These are phyloP conservation scores for Karalla daura DNA, from an alignment of 2,797 vertebrate species.

Conservation along the genomic window DNA sequence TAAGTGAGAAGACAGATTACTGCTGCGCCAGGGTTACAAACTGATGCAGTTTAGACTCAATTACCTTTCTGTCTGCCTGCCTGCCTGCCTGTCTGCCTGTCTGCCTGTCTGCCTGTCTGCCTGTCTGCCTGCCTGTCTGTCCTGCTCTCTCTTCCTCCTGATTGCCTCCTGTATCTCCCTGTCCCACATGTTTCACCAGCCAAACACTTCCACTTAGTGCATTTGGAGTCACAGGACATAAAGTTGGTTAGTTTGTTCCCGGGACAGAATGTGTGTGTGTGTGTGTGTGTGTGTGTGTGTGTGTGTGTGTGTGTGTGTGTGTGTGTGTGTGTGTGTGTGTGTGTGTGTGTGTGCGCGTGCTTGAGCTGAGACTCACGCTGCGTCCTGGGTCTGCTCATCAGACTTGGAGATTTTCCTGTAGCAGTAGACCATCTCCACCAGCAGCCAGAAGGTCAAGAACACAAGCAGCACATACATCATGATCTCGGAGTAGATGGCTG, in stretches of 20 bases:
- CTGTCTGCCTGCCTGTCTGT: constrained; percentile 13
- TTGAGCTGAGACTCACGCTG: constrained; percentile 87
- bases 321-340: constrained; percentile 10
- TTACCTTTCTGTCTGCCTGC: constrained; percentile 31
- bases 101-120: constrained; percentile 8
- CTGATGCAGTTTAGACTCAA: constrained; percentile 48
- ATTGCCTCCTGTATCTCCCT: constrained; percentile 27
- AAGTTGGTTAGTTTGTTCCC: too few relatives aligned
- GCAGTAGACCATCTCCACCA: constrained; percentile 98
- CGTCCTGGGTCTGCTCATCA: constrained; percentile 91
- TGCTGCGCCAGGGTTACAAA: constrained; percentile 52
- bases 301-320: constrained; percentile 12
- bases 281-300: constrained; percentile 6
- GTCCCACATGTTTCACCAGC: not conserved
- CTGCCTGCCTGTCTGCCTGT: constrained; percentile 7
- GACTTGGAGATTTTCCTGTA: constrained; percentile 97
- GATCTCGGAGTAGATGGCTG: constrained; percentile 93
- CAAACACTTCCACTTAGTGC: not conserved
- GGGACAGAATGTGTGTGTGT: constrained; percentile 22
- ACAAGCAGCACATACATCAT: constrained; percentile 98
- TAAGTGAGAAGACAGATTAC: constrained; percentile 61
- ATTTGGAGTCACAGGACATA: not conserved
- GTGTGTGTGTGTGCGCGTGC: constrained; percentile 7
- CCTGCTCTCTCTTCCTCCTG: constrained; percentile 7
- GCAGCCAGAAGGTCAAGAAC: constrained; percentile 94